Evolutionary conservation across 2,888 invertebrate genomes (phyloP), one percentile per base, ranked within the genome.

Genomic region (Lamellibrachia satsuma): DNA sequence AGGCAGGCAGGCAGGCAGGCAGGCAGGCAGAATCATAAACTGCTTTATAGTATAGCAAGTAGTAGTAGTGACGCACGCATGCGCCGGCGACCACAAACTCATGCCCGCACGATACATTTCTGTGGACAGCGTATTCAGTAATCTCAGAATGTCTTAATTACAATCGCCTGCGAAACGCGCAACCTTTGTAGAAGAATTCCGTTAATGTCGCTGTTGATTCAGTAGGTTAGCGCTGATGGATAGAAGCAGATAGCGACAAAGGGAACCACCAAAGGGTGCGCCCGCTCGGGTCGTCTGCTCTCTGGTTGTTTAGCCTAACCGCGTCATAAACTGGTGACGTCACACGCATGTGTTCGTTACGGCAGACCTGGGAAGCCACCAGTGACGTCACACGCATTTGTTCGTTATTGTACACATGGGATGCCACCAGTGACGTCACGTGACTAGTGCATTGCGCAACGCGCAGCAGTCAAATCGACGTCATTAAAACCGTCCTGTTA

Each of bases 171-270:
- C 75, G 22, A 6, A 22, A 6, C 22, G 3, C 75, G 75, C 75
- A 75, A 75, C 75, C 75, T 75, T 75, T 75, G 75, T 75, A 15
- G 75, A 22, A 75, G 75, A 75, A 75, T 75, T 75, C 75, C 75
- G 75, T 75, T 75, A 75, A 75, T 75, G 75, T 15, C 75, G 75
- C 15, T 75, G 75, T 75, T 75, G 75, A 75, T 75, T 75, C 75
- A 75, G 75, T 75, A 15, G 22, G 22, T 75, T 75, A 75, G 6
- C 22, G n/a, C 75, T 75, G 75, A 75, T 75, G 75, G 39, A 39
- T 39, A 75, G 75, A 22, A 75, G 75, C 15, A 22, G 75, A 75
- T 75, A 75, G 75, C 2, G 75, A 3, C 22, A 6, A 6, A 22
- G 75, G n/a, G 75, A 75, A n/a, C 22, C 22, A n/a, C 75, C 75